Evolutionary conservation across 2,797 vertebrate species (phyloP).

Genomic region (Catostomus latipinnis): DNA sequence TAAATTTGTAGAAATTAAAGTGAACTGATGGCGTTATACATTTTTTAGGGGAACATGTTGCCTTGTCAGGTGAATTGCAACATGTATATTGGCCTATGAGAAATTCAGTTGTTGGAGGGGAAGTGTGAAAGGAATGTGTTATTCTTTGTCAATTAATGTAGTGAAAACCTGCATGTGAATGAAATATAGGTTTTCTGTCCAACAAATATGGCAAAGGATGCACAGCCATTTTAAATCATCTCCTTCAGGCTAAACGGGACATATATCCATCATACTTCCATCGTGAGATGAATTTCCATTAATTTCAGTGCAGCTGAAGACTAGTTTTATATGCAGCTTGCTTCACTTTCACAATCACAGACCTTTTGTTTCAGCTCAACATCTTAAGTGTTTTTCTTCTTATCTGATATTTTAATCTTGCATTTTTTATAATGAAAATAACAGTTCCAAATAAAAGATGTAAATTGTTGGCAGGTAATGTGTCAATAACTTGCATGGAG

Average conservation of each 20-base stretch:
- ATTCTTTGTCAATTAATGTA: slow-evolving; percentile 25
- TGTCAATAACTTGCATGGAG: not conserved
- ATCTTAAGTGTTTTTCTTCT: not conserved
- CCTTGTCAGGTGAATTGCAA: slow-evolving; percentile 32
- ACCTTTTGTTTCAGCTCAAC: not conserved
- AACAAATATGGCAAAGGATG: slow-evolving; percentile 10
- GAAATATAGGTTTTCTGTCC: slow-evolving; percentile 19
- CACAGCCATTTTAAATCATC: not conserved
- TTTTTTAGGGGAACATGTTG: slow-evolving; percentile 41
- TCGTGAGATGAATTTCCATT: slow-evolving; percentile 23
- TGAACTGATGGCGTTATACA: slow-evolving; percentile 32
- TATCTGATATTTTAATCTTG: slow-evolving; percentile 12
- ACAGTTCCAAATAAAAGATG: not conserved
- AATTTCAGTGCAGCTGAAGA: not conserved
- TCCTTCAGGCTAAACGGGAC: slow-evolving; percentile 27
- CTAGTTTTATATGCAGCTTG: not conserved
- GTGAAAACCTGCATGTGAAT: slow-evolving; percentile 21
- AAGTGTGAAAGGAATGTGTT: slow-evolving; percentile 14
- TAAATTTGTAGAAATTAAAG: slow-evolving; percentile 37
- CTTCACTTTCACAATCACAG: not conserved
- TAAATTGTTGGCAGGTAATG: slow-evolving; percentile 43
- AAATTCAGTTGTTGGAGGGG: slow-evolving; percentile 4
- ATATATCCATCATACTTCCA: slow-evolving; percentile 21
- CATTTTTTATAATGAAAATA: slow-evolving; percentile 5
- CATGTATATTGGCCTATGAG: slow-evolving; percentile 1